Evolutionary conservation across 2,888 invertebrate genomes (phyloP).

Genomic region (Spilarctia lutea): DNA sequence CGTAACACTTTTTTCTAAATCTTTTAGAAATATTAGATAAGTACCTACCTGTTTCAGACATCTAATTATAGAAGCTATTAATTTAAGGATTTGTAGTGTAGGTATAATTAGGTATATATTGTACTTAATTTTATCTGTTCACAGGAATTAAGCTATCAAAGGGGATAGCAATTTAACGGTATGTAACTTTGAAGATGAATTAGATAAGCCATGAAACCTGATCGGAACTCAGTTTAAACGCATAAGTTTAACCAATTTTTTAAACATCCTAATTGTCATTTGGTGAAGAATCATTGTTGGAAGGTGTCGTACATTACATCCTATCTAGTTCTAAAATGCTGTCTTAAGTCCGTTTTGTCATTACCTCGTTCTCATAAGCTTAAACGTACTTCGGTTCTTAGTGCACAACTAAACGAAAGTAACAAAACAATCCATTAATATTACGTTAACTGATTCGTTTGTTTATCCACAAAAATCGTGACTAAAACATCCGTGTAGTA

Average conservation of each 20-base stretch:
- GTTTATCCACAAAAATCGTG: slow-evolving; percentile 12
- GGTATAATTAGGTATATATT: too few species aligned
- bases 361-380: not conserved
- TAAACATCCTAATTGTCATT: not conserved
- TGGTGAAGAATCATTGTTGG: not conserved
- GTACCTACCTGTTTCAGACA: too few species aligned
- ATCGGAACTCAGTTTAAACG: too few species aligned
- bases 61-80: too few species aligned
- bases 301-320: not conserved
- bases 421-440: not conserved
- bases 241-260: too few species aligned
- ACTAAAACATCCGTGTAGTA: slow-evolving; percentile 21
- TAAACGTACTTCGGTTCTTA: not conserved
- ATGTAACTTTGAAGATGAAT: too few species aligned
- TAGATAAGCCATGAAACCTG: too few species aligned
- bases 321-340: not conserved
- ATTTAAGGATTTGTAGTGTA: too few species aligned
- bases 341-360: not conserved
- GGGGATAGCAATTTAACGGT: too few species aligned
- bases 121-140: too few species aligned
- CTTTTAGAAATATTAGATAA: too few species aligned
- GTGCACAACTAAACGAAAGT: not conserved
- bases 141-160: too few species aligned
- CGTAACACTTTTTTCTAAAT: not conserved
- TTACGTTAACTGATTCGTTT: not conserved